Evolutionary conservation across 2,888 invertebrate genomes (phyloP).

Genomic region (Andrena bicolor): DNA sequence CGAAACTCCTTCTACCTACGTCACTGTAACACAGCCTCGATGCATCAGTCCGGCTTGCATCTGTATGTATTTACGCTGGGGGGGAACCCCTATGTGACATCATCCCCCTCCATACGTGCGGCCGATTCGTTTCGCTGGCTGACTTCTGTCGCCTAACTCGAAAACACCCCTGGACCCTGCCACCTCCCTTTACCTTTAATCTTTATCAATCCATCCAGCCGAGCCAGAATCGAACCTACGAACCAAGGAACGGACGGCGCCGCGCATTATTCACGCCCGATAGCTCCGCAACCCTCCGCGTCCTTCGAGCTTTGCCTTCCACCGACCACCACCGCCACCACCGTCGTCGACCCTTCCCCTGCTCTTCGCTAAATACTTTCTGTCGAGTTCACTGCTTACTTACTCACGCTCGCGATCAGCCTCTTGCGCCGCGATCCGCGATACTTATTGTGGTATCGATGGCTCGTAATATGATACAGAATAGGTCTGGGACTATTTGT

Average conservation of each 20-base stretch:
- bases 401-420: neutral
- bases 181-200: conserved; percentile 82
- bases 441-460: neutral
- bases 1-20: conserved; percentile 62
- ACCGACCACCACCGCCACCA: neutral
- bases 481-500: too few species aligned
- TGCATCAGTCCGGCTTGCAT: conserved; percentile 78
- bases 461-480: too few species aligned
- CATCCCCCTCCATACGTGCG: conserved; percentile 77
- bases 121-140: conserved; percentile 83
- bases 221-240: conserved; percentile 73
- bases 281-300: conserved; percentile 73
- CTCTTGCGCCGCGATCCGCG: neutral
- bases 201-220: conserved; percentile 84
- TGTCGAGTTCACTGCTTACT: conserved; percentile 18
- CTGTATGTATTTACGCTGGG: conserved; percentile 78
- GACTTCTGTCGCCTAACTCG: conserved; percentile 84
- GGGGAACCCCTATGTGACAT: conserved; percentile 82
- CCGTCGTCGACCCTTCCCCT: conserved; percentile 37
- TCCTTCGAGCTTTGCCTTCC: conserved; percentile 41
- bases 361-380: conserved; percentile 48
- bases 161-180: conserved; percentile 75
- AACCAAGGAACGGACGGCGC: conserved; percentile 74
- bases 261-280: conserved; percentile 83
- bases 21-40: conserved; percentile 71